Base-by-base conservation (phyloP, 2,888 invertebrate genomes). In the Brachynemurus nebulosus region DNA sequence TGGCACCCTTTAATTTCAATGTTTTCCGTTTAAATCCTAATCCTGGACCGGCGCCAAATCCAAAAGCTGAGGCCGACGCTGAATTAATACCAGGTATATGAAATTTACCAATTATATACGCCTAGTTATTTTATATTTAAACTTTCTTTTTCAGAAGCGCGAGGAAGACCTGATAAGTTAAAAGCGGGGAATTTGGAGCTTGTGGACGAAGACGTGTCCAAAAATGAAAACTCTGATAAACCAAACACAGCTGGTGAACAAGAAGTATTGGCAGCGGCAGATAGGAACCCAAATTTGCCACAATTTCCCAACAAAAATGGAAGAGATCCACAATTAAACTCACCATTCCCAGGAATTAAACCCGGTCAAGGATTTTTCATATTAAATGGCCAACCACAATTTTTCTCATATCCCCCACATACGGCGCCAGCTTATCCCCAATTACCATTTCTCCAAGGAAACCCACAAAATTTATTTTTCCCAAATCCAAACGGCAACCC, bases 361-460 rank as follows among this genome's bases (percentile, higher is more conserved):
- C 62, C 63, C 4, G 75, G 73, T 2, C 72, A 74, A 51, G 60
- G 72, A 46, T 72, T 72, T 49, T 77, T 72, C 57, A 69, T 75
- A 20, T 64, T 76, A 0, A 72, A 74, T 51, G 74, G 63, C 52
- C 69, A 63, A 47, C 65, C 66, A 1, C 63, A 70, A 30, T 70
- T 65, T 52, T 62, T 54, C 39, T 59, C 57, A 18, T 48, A 51
- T 45, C 47, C 41, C 25, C 42, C 44, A 40, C 42, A 21, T 38
- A 36, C 44, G 47, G 21, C 37, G 16, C 42, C 33, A 46, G 38
- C 44, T 41, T 1, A 4, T 4, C 30, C 30, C n/a, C 30, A 30
- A 30, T 30, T 30, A n/a, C n/a, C n/a, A n/a, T n/a, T n/a, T n/a
- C n/a, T n/a, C n/a, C n/a, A n/a, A n/a, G n/a, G n/a, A n/a, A n/a